Conservation (phyloP, 1,140 invertebrate genomes). For the Mizuhopecten yessoensis region DNA sequence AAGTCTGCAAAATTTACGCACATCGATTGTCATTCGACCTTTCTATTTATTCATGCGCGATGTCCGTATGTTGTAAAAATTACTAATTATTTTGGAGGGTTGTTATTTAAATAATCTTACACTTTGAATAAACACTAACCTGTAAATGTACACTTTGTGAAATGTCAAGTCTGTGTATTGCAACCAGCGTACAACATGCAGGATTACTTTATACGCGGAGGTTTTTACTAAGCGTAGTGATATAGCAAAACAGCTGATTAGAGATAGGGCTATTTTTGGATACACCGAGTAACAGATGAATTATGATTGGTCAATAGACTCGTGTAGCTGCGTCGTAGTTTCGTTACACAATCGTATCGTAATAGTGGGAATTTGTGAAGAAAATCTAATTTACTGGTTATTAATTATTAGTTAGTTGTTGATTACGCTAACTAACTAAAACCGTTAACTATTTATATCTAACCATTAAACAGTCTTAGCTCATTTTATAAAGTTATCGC, state of each 20-base stretch:
- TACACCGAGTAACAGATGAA: slow-evolving; percentile 29
- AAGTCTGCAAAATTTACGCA: slow-evolving; percentile 64
- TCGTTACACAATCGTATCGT: not conserved
- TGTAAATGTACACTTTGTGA: not conserved
- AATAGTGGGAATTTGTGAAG: slow-evolving; percentile 3
- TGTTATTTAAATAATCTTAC: slow-evolving; percentile 24
- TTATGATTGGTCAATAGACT: slow-evolving; percentile 7
- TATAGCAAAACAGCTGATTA: slow-evolving; percentile 36
- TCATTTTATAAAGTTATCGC: too few relatives aligned
- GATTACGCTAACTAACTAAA: not conserved
- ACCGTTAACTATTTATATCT: too few relatives aligned
- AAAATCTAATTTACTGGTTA: not conserved
- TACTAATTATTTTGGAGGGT: not conserved
- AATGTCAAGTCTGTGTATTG: not conserved
- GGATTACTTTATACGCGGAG: not conserved
- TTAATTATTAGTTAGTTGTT: not conserved
- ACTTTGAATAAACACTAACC: not conserved
- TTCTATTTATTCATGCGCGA: slow-evolving; percentile 56
- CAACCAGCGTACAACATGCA: not conserved
- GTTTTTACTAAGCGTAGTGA: not conserved
- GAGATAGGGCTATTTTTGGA: slow-evolving; percentile 38
- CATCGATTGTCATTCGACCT: slow-evolving; percentile 61
- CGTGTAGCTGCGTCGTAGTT: slow-evolving; percentile 9
- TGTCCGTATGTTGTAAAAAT: slow-evolving; percentile 27
- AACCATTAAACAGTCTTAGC: too few relatives aligned